Percentiles rank a stretch among this genome's conserved stretches.
phyloP scores from a whole-genome alignment of 2,113 vertebrate genomes.

The Ploceus nigricollis region DNA sequence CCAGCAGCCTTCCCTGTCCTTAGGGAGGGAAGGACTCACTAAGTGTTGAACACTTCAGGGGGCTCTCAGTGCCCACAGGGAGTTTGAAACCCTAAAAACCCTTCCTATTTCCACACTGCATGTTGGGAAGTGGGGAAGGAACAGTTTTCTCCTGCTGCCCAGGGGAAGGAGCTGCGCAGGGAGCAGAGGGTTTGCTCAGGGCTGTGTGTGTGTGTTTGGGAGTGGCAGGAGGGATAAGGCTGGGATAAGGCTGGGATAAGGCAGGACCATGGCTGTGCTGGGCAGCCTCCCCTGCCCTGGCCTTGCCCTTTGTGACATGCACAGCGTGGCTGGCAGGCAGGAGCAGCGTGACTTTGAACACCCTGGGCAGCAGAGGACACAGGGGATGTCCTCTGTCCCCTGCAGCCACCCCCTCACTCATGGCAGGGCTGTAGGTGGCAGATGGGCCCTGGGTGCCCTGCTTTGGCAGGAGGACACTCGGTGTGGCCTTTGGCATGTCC shows the following conservation, averaged over 20 bases:
- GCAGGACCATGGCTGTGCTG: background rate
- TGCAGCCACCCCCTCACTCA: background rate
- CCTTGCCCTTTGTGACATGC: fast-evolving
- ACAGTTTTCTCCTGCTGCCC: background rate
- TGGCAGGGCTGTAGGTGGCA: background rate
- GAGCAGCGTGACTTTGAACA: background rate
- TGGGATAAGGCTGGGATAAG: background rate
- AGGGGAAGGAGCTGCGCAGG: background rate
- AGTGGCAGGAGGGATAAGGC: background rate
- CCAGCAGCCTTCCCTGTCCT: background rate
- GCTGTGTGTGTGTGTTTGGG: background rate
- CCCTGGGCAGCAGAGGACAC: background rate
- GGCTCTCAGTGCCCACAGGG: background rate
- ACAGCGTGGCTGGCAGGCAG: background rate
- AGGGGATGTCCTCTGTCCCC: background rate
- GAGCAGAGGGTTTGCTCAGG: background rate
- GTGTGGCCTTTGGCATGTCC: no score
- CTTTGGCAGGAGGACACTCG: background rate
- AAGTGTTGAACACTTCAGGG: background rate
- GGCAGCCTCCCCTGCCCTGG: background rate
- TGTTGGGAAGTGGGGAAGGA: background rate
- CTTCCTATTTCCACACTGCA: background rate
- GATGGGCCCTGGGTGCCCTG: background rate
- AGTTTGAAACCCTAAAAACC: background rate
- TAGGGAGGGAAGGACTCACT: no score